Conservation (phyloP, 2,888 invertebrate species). For the Crossocerus cetratus region DNA sequence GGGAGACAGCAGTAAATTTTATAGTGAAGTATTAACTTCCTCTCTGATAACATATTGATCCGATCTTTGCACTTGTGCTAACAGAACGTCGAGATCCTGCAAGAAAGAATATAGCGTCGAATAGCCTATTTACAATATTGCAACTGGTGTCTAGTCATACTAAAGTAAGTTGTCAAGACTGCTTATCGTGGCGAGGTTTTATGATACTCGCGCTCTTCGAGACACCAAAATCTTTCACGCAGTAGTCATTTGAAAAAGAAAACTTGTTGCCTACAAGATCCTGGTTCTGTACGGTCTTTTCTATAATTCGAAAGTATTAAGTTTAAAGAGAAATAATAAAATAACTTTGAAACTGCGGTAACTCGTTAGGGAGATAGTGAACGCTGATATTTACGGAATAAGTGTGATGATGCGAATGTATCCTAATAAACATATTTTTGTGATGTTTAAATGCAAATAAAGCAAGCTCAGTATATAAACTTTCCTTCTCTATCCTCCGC, state of each 20-base stretch:
- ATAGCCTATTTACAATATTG: constrained; percentile 14
- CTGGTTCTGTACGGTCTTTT: neutral
- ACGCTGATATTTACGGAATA: constrained; percentile 6
- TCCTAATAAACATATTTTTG: constrained; percentile 44
- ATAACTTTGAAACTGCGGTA: constrained; percentile 9
- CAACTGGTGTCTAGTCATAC: constrained; percentile 30
- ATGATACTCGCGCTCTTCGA: too few relatives aligned
- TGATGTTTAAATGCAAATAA: constrained; percentile 40
- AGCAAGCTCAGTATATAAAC: constrained; percentile 3
- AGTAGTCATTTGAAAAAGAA: too few relatives aligned
- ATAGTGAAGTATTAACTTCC: too few relatives aligned
- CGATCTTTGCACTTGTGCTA: too few relatives aligned
- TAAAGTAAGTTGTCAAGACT: constrained; percentile 15
- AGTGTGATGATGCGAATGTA: constrained; percentile 21
- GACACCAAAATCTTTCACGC: too few relatives aligned
- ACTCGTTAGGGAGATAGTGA: too few relatives aligned
- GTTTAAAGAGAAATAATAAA: neutral
- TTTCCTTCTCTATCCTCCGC: too few relatives aligned
- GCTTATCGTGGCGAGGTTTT: neutral
- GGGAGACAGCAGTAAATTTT: too few relatives aligned
- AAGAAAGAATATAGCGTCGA: too few relatives aligned
- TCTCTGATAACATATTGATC: too few relatives aligned
- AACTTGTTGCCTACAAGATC: too few relatives aligned
- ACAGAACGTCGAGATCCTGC: too few relatives aligned
- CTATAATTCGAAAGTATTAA: neutral